Conservation (phyloP, 53 echinoderm and acorn worm species). For the Echinometra lucunter region DNA sequence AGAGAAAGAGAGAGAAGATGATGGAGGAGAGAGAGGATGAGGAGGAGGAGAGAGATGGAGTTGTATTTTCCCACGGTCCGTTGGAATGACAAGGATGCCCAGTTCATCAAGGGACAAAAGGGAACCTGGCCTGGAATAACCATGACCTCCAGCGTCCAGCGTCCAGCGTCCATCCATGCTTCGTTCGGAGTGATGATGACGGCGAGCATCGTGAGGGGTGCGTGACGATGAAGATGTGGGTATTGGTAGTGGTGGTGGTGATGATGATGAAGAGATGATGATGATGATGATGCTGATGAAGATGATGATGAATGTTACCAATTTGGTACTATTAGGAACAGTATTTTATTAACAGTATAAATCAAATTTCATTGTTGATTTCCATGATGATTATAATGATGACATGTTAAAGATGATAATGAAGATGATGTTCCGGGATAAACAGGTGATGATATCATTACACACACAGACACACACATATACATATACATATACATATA, state of each 20-base stretch:
- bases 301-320: not conserved
- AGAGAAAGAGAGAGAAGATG: constrained; percentile 12
- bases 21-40: not conserved
- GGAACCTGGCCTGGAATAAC: constrained; percentile 45
- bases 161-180: not conserved
- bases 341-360: no score
- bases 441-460: no score
- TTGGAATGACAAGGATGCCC: constrained; percentile 61
- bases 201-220: not conserved
- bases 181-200: constrained; percentile 10
- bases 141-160: constrained; percentile 57
- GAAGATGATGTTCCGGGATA: no score
- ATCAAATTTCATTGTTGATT: no score
- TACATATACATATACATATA: no score
- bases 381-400: no score
- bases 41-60: constrained; percentile 42
- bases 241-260: not conserved
- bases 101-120: not conserved
- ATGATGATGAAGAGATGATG: not conserved
- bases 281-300: not conserved
- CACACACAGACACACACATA: no score
- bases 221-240: not conserved
- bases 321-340: not conserved
- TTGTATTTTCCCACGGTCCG: constrained; percentile 66
- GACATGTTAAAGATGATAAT: no score